Percentiles rank a stretch among this genome's conserved stretches.
Evolutionary conservation across 2,888 invertebrate genomes (phyloP).

Genomic region (Lysandra coridon): DNA sequence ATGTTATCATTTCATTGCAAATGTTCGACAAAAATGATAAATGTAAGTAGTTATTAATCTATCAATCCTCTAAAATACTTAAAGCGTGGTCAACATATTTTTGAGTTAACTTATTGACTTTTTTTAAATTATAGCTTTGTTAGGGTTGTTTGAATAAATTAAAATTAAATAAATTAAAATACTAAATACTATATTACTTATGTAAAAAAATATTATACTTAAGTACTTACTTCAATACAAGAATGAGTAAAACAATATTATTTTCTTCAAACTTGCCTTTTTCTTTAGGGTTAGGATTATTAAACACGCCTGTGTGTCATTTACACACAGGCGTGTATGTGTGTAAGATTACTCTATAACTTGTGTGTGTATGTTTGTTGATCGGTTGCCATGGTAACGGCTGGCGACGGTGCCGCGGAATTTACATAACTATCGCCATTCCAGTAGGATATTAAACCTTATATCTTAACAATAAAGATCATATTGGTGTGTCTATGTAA

Average conservation of each 20-base stretch:
- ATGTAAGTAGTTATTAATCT: neutral
- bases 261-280: neutral
- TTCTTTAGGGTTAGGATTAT: neutral
- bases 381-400: slow-evolving; percentile 5
- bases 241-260: too few relatives aligned
- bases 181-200: too few relatives aligned
- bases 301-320: neutral
- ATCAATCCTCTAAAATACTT: neutral
- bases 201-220: too few relatives aligned
- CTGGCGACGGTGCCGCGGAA: slow-evolving; percentile 8
- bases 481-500: neutral
- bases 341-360: neutral
- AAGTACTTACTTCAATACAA: too few relatives aligned
- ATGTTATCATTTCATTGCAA: too few relatives aligned
- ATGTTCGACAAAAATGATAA: too few relatives aligned
- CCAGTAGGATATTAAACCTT: neutral
- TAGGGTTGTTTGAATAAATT: too few relatives aligned
- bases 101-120: neutral
- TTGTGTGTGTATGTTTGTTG: slow-evolving; percentile 24
- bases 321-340: too few relatives aligned
- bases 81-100: neutral
- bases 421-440: slow-evolving; percentile 1
- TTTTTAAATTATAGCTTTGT: too few relatives aligned
- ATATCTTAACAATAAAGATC: neutral
- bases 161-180: too few relatives aligned